These are phyloP conservation scores for Erebia epiphron DNA, from an alignment of 2,888 invertebrate species.

Conservation along the genomic window DNA sequence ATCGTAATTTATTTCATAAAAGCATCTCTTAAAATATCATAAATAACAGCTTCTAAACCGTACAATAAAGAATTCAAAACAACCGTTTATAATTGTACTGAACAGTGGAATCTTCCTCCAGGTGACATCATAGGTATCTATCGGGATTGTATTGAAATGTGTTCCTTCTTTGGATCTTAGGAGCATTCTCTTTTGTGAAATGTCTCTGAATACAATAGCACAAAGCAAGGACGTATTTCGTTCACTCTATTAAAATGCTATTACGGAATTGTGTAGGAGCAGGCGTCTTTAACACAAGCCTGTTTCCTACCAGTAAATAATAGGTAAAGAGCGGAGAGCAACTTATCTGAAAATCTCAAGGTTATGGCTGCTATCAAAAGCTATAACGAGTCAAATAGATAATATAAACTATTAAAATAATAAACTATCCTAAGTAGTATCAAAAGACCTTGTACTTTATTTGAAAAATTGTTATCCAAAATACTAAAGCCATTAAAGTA, in stretches of 20 bases:
- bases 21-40: conserved; percentile 3
- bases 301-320: too few species aligned
- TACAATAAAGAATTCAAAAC: conserved; percentile 5
- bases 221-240: conserved; percentile 78
- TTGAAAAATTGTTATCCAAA: too few species aligned
- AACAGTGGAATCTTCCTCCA: conserved; percentile 40
- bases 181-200: conserved; percentile 69
- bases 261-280: conserved; percentile 49
- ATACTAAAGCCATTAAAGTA: too few species aligned
- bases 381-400: too few species aligned
- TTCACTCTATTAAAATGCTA: conserved; percentile 75
- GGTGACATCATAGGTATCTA: conserved; percentile 48
- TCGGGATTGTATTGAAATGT: conserved; percentile 43
- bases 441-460: too few species aligned
- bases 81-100: conserved; percentile 19
- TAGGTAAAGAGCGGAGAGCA: too few species aligned
- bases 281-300: background rate
- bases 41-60: conserved; percentile 1
- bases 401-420: too few species aligned
- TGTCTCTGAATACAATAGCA: conserved; percentile 68
- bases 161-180: conserved; percentile 53
- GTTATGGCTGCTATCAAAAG: too few species aligned
- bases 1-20: background rate
- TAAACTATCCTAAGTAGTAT: too few species aligned
- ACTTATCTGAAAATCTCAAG: too few species aligned